A percentile compares a stretch with the other conserved stretches of the same genome.
phyloP scores from a whole-genome alignment of 2,888 invertebrate species.

The Mimachlamys varia region DNA sequence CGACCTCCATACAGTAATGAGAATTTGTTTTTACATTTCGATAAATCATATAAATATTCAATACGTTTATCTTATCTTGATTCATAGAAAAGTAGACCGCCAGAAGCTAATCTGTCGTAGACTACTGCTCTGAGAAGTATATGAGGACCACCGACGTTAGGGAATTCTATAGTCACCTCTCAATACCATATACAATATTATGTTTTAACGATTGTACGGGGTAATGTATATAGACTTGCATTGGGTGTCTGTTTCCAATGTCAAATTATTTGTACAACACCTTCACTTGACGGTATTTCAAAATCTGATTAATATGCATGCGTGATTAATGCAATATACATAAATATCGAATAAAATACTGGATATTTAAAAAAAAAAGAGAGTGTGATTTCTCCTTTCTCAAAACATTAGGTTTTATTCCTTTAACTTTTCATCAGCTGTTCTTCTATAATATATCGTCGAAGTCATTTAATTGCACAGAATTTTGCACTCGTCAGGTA shows the following conservation, averaged over 20 bases:
- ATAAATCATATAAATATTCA: background rate
- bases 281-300: background rate
- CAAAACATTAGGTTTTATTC: too few relatives aligned
- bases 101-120: background rate
- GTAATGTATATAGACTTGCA: background rate
- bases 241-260: background rate
- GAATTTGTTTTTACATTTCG: background rate
- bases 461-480: too few relatives aligned
- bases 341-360: too few relatives aligned
- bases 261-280: background rate
- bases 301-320: background rate
- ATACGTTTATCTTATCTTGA: background rate
- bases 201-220: too few relatives aligned
- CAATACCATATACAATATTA: background rate
- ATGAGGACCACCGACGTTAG: background rate
- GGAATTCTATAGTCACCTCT: background rate
- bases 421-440: too few relatives aligned
- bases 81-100: background rate
- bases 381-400: too few relatives aligned
- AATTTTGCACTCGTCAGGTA: too few relatives aligned
- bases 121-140: background rate
- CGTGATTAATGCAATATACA: too few relatives aligned
- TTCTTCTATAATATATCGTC: too few relatives aligned
- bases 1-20: background rate
- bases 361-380: too few relatives aligned